Conservation (phyloP, 1,140 invertebrate genomes). For the Hyphantria cunea region DNA sequence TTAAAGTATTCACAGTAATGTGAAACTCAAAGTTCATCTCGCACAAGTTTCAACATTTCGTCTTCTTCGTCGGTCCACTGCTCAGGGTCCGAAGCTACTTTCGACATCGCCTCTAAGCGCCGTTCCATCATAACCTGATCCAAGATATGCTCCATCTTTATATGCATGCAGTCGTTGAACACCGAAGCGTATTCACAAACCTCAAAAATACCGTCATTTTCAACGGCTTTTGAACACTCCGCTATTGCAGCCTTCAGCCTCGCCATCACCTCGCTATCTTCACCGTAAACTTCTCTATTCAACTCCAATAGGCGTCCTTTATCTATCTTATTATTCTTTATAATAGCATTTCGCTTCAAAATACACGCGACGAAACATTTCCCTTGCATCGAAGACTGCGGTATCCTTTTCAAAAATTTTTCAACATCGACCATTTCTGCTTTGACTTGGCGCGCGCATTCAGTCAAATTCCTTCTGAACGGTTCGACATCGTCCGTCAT, state of each 20-base stretch:
- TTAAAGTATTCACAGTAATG: too few relatives aligned
- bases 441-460: slow-evolving; percentile 70
- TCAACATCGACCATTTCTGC: slow-evolving; percentile 67
- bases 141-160: slow-evolving; percentile 73
- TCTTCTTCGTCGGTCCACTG: slow-evolving; percentile 68
- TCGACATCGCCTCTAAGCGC: slow-evolving; percentile 66
- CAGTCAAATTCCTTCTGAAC: slow-evolving; percentile 67
- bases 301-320: slow-evolving; percentile 56
- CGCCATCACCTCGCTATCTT: slow-evolving; percentile 64
- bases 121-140: slow-evolving; percentile 71
- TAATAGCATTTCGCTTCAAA: slow-evolving; percentile 64
- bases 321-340: slow-evolving; percentile 66
- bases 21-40: slow-evolving; percentile 59
- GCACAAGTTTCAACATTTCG: slow-evolving; percentile 63
- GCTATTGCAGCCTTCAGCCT: slow-evolving; percentile 55
- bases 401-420: slow-evolving; percentile 67
- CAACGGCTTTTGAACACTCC: slow-evolving; percentile 54
- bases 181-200: slow-evolving; percentile 72
- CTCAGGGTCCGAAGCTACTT: slow-evolving; percentile 62
- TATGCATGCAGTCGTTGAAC: slow-evolving; percentile 77
- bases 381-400: slow-evolving; percentile 61
- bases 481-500: slow-evolving; percentile 68
- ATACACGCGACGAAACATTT: slow-evolving; percentile 77
- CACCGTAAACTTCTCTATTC: slow-evolving; percentile 63
- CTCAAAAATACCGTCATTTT: slow-evolving; percentile 59